Percentiles rank a stretch among this genome's conserved stretches.
phyloP scores from a whole-genome alignment of 2,888 invertebrate genomes.

The Agriopis aurantiaria region DNA sequence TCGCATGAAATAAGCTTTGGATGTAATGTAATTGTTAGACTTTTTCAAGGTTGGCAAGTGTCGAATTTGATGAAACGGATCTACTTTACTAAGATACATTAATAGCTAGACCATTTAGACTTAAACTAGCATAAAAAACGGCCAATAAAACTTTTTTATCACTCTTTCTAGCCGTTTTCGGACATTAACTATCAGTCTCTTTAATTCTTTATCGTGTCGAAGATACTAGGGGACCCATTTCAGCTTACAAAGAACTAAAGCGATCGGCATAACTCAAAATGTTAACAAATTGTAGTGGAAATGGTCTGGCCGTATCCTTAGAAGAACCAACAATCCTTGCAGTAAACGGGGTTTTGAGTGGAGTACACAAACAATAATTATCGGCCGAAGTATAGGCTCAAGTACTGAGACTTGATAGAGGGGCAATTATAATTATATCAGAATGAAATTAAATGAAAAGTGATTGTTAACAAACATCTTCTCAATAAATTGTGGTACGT shows the following conservation, averaged over 20 bases:
- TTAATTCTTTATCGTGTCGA: background rate
- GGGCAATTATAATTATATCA: too few species aligned
- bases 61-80: background rate
- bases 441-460: too few species aligned
- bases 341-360: too few species aligned
- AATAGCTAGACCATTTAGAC: background rate
- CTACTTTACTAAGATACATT: background rate
- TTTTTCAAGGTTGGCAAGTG: background rate
- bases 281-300: background rate
- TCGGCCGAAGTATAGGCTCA: too few species aligned
- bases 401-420: too few species aligned
- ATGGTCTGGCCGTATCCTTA: background rate
- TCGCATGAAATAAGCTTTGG: background rate
- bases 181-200: background rate
- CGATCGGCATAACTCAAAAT: background rate
- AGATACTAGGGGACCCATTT: background rate
- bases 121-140: background rate
- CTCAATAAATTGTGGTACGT: too few species aligned
- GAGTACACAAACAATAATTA: too few species aligned
- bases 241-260: background rate
- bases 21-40: background rate
- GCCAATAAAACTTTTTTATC: conserved; percentile 2
- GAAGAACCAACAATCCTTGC: background rate
- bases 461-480: too few species aligned
- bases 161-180: background rate